Base-by-base conservation (phyloP, 2,113 vertebrate species). In the Aegotheles bennettii region DNA sequence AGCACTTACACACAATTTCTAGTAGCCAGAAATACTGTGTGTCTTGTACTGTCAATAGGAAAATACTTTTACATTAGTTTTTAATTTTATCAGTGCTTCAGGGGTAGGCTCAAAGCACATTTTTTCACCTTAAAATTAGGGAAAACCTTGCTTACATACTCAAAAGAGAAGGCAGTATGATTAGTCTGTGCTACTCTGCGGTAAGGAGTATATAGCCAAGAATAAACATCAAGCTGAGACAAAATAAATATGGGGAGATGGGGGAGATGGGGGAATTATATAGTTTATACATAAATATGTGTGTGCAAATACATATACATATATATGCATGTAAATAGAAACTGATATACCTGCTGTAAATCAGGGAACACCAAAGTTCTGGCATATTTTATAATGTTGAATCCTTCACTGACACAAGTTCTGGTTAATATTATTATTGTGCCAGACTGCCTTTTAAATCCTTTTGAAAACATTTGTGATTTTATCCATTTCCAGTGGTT, bases 401-500 rank as follows among this genome's bases (percentile, higher is more conserved):
- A 25, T 40, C 20, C 38, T 60, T 10, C 26, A 7, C 3, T 25
- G 14, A 42, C 16, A n/a, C 7, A 29, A 48, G 35, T 13, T 33
- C 61, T 26, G 21, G 9, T 36, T 53, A 28, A 35, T 35, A 4
- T 35, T 13, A 54, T 5, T 33, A 5, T 7, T 28, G 33, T 43
- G 43, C 47, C 84, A 71, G 75, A 12, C 20, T 54, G 31, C 10
- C 65, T 38, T 51, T 38, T 17, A 26, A 54, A 60, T 59, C 28
- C 38, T 11, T 47, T 20, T 36, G 57, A 40, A 69, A 75, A 29
- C 40, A 19, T 33, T 5, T 59, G n/a, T 25, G 11, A 12, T 65
- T 31, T 35, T 11, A 4, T 19, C 50, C 12, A 5, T 31, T 64
- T 1, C 0, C 61, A 26, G 67, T 1, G 7, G 24, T 2, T 76